Percentiles rank a stretch among this genome's conserved stretches.
Conservation (phyloP, 2,888 invertebrate genomes). For the Terebella lapidaria region DNA sequence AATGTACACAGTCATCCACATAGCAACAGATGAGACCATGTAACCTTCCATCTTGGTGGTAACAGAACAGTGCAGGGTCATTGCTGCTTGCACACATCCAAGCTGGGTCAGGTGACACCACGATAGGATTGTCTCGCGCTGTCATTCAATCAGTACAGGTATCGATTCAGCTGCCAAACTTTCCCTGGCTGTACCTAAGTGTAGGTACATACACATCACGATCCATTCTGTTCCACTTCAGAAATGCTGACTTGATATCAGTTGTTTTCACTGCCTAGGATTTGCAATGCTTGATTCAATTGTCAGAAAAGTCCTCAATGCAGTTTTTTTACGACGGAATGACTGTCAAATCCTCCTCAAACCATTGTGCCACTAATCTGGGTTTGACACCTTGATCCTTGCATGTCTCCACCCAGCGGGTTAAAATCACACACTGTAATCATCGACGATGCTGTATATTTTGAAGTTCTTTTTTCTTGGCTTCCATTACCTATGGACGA, state of each 20-base stretch:
- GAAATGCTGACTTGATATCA: constrained; percentile 1
- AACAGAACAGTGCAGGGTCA: too few species aligned
- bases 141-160: neutral
- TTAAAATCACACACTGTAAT: neutral
- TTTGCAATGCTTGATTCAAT: neutral
- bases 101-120: too few species aligned
- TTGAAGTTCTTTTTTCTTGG: neutral
- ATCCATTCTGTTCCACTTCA: too few species aligned
- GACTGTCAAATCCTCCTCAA: neutral
- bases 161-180: neutral
- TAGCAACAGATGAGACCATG: neutral
- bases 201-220: too few species aligned
- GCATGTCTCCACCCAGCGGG: neutral
- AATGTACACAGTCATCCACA: neutral
- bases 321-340: neutral
- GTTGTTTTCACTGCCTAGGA: neutral
- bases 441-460: neutral
- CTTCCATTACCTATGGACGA: neutral
- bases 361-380: constrained; percentile 2
- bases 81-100: too few species aligned
- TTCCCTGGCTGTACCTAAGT: neutral
- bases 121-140: neutral
- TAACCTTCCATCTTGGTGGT: neutral
- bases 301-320: neutral
- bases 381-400: neutral